phyloP scores from a whole-genome alignment of 2,888 invertebrate genomes.

The Pedicia rivosa region DNA sequence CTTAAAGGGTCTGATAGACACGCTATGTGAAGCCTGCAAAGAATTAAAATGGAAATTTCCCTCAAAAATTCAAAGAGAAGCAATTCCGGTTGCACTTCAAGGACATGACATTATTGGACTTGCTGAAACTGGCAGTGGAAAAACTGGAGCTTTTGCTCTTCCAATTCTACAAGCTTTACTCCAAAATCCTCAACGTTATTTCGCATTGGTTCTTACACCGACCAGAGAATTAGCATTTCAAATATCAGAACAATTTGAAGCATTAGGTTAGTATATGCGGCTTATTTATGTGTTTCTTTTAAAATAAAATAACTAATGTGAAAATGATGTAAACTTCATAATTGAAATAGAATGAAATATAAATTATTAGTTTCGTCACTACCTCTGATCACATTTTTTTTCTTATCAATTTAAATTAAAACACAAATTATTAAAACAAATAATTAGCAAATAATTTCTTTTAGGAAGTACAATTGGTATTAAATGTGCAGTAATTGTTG shows the following conservation, averaged over 20 bases:
- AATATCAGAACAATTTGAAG: constrained; percentile 97
- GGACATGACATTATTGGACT: constrained; percentile 53
- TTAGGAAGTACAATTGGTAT: constrained; percentile 78
- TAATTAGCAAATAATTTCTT: constrained; percentile 4
- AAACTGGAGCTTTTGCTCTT: constrained; percentile 94
- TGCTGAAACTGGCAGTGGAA: constrained; percentile 67
- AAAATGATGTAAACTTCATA: constrained; percentile 17
- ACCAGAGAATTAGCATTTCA: constrained; percentile 97
- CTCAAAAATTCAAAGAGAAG: constrained; percentile 87
- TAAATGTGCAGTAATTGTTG: constrained; percentile 91
- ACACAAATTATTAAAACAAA: not conserved
- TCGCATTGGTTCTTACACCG: constrained; percentile 85
- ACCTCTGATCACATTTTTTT: constrained; percentile 21
- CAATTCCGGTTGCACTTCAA: constrained; percentile 80
- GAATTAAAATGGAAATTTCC: constrained; percentile 89
- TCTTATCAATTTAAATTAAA: not conserved
- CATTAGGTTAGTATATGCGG: constrained; percentile 67
- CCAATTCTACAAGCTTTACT: constrained; percentile 87
- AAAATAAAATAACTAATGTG: too few species aligned
- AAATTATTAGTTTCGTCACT: constrained; percentile 24
- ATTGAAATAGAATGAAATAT: constrained; percentile 12
- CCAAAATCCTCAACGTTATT: constrained; percentile 85
- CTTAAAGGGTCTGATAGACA: constrained; percentile 82
- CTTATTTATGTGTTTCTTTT: too few species aligned
- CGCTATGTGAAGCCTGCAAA: constrained; percentile 78